Evolutionary conservation across 2,797 vertebrate genomes (phyloP).

Genomic region (Enteromius viviparus): DNA sequence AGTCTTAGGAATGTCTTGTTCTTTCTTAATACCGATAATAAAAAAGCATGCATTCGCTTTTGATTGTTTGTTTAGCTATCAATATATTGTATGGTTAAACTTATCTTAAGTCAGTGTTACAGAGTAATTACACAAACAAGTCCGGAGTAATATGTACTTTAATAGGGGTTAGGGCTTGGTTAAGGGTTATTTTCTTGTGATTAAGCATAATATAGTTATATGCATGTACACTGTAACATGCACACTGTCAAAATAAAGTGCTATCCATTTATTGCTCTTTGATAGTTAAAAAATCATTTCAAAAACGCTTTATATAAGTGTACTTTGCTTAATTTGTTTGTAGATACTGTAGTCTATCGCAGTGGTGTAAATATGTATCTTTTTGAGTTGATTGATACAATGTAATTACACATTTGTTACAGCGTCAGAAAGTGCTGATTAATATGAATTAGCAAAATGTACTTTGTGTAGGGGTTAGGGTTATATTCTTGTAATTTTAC

Average conservation of each 20-base stretch:
- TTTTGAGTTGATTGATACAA: background rate
- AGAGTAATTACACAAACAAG: background rate
- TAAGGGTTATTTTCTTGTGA: background rate
- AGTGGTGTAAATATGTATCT: background rate
- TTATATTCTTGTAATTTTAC: background rate
- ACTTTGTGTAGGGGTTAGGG: background rate
- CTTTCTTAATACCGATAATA: background rate
- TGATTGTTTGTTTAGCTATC: background rate
- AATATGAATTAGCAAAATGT: too few species aligned
- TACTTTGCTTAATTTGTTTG: background rate
- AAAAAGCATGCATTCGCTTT: slow-evolving; percentile 1
- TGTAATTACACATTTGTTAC: background rate
- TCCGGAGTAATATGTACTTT: background rate
- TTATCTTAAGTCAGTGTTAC: background rate
- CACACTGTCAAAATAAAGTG: background rate
- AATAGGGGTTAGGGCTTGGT: background rate
- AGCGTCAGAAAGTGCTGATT: background rate
- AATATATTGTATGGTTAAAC: background rate
- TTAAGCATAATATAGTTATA: background rate
- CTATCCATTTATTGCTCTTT: background rate
- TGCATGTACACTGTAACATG: too few species aligned
- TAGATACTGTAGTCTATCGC: background rate
- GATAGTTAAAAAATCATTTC: background rate
- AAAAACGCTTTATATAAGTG: background rate
- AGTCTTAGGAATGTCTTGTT: background rate